These are phyloP conservation scores for Drosophila lacicola DNA, from an alignment of 2,888 invertebrate genomes.

Conservation along the genomic window DNA sequence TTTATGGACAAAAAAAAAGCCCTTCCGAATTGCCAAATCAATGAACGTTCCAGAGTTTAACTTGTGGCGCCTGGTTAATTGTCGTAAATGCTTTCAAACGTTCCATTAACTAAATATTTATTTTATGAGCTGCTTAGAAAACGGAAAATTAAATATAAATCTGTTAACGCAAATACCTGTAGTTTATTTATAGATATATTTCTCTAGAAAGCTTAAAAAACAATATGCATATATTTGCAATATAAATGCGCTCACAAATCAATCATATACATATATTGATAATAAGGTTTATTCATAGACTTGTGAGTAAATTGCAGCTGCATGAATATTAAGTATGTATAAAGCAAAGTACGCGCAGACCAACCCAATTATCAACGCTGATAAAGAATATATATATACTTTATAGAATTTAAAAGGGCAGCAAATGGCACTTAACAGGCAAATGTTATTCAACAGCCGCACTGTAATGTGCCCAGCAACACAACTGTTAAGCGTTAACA, in stretches of 20 bases:
- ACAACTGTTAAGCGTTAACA: conserved; percentile 7
- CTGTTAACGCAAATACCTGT: neutral
- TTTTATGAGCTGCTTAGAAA: neutral
- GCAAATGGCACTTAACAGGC: conserved; percentile 2
- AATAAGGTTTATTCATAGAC: conserved; percentile 32
- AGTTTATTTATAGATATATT: neutral
- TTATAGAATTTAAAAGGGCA: neutral
- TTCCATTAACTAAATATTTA: conserved; percentile 6
- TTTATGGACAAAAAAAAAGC: conserved; percentile 4
- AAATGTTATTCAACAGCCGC: conserved; percentile 2
- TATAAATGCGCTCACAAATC: neutral
- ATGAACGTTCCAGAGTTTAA: conserved; percentile 25
- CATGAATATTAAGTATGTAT: conserved; percentile 1
- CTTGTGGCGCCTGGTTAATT: conserved; percentile 22
- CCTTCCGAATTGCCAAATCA: conserved; percentile 10
- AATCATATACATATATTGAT: neutral
- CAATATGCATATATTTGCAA: neutral
- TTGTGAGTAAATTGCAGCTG: conserved; percentile 11
- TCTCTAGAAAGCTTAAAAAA: neutral
- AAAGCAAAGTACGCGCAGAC: neutral
- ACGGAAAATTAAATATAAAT: neutral
- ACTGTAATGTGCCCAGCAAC: neutral
- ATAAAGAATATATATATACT: conserved; percentile 6
- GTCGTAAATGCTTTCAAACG: conserved; percentile 2
- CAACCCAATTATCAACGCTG: neutral